These are phyloP conservation scores for Andrena trimmerana DNA, from an alignment of 2,888 invertebrate species.

Conservation along the genomic window DNA sequence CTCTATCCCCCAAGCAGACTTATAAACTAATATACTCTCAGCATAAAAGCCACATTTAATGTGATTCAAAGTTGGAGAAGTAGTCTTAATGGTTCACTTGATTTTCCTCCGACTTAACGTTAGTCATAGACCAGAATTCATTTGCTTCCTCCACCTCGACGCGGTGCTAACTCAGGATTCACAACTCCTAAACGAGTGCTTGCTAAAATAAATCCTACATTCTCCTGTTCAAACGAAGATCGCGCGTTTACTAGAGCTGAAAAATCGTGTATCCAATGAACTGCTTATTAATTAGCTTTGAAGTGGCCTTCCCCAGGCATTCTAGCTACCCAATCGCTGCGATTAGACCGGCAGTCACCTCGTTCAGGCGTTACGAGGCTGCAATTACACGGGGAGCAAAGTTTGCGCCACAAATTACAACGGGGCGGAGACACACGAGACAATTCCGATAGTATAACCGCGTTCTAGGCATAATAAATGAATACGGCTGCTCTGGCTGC, in stretches of 20 bases:
- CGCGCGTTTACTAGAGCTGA: neutral
- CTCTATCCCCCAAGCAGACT: too few relatives aligned
- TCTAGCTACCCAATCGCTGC: constrained; percentile 24
- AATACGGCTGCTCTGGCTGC: constrained; percentile 4
- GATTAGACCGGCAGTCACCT: constrained; percentile 19
- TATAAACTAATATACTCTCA: too few relatives aligned
- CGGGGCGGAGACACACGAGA: constrained; percentile 32
- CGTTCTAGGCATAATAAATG: constrained; percentile 13
- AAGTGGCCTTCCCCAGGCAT: neutral
- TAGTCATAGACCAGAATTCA: too few relatives aligned
- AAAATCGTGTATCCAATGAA: neutral
- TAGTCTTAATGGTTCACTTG: too few relatives aligned
- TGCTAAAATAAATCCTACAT: neutral
- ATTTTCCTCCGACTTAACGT: too few relatives aligned
- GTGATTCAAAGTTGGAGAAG: too few relatives aligned
- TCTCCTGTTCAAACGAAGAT: neutral
- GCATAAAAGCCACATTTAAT: too few relatives aligned
- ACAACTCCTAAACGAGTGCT: neutral
- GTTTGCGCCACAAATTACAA: constrained; percentile 59
- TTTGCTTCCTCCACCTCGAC: too few relatives aligned
- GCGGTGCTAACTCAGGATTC: too few relatives aligned
- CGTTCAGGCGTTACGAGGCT: constrained; percentile 47
- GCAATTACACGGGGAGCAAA: constrained; percentile 62
- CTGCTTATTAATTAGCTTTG: constrained; percentile 31
- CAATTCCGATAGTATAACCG: constrained; percentile 18